A percentile compares a stretch with the other conserved stretches of the same genome.
Evolutionary conservation across 2,113 vertebrate genomes (phyloP).

Genomic region (Bubo scandiacus): DNA sequence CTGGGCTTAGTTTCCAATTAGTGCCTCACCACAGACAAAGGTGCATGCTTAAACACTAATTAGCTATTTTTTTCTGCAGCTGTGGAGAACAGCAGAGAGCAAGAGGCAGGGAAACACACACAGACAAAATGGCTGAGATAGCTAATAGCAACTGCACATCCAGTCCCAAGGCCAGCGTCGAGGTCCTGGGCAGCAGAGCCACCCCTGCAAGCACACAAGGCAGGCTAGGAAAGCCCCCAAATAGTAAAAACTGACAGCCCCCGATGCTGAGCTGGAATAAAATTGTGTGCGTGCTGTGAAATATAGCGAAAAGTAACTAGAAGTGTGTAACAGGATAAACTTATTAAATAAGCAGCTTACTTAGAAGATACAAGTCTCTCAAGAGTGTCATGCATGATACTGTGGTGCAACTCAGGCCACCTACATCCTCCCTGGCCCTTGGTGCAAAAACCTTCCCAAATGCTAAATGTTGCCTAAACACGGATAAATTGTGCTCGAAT

Average conservation of each 20-base stretch:
- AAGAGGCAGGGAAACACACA: neutral
- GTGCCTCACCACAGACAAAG: neutral
- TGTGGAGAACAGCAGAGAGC: neutral
- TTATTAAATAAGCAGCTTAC: slow-evolving; percentile 43
- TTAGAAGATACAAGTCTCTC: slow-evolving; percentile 29
- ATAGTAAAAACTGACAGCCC: slow-evolving; percentile 8
- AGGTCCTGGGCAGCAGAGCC: slow-evolving; percentile 44
- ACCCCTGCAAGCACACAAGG: neutral
- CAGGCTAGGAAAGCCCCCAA: neutral
- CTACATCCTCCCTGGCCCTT: neutral
- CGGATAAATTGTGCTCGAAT: neutral
- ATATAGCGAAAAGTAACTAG: neutral
- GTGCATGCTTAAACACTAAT: neutral
- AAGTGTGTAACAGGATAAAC: neutral
- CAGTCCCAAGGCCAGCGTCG: neutral
- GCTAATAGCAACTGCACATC: neutral
- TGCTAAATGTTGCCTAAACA: neutral
- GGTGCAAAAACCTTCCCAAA: neutral
- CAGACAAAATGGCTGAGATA: neutral
- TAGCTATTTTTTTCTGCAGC: neutral
- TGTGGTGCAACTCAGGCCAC: neutral
- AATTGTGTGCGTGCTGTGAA: neutral
- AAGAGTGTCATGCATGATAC: neutral
- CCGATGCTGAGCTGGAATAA: neutral
- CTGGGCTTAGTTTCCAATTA: neutral